Conservation (phyloP, 2,888 invertebrate species). For the Limnephilus marmoratus region DNA sequence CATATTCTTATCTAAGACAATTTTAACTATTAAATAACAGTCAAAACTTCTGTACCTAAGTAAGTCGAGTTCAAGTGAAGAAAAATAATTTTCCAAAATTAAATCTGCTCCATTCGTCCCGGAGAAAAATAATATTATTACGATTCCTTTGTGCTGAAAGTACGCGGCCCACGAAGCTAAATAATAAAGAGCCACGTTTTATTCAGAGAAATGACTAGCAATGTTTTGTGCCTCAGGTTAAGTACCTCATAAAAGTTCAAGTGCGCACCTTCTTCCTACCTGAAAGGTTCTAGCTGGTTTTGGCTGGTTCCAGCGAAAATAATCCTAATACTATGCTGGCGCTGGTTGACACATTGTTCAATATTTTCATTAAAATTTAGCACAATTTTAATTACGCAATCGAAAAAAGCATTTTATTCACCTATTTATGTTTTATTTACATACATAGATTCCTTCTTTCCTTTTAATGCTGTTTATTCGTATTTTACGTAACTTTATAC, state of each 20-base stretch:
- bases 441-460: too few relatives aligned
- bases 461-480: too few relatives aligned
- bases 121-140: not conserved
- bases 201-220: conserved; percentile 14
- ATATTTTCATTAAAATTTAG: not conserved
- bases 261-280: not conserved
- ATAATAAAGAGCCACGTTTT: not conserved
- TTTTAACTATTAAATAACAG: too few relatives aligned
- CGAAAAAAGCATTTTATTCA: too few relatives aligned
- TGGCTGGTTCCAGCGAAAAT: not conserved
- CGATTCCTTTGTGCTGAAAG: not conserved
- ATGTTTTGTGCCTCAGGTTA: conserved; percentile 16
- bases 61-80: not conserved
- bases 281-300: not conserved
- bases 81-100: not conserved
- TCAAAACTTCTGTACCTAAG: too few relatives aligned
- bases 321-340: not conserved
- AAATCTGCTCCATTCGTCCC: not conserved
- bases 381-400: too few relatives aligned
- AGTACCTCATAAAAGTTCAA: conserved; percentile 30
- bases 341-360: not conserved
- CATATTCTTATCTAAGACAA: too few relatives aligned
- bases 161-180: not conserved
- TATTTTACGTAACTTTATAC: too few relatives aligned
- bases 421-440: too few relatives aligned